These are phyloP conservation scores for Gortyna flavago DNA, from an alignment of 2,888 invertebrate species.

Conservation along the genomic window DNA sequence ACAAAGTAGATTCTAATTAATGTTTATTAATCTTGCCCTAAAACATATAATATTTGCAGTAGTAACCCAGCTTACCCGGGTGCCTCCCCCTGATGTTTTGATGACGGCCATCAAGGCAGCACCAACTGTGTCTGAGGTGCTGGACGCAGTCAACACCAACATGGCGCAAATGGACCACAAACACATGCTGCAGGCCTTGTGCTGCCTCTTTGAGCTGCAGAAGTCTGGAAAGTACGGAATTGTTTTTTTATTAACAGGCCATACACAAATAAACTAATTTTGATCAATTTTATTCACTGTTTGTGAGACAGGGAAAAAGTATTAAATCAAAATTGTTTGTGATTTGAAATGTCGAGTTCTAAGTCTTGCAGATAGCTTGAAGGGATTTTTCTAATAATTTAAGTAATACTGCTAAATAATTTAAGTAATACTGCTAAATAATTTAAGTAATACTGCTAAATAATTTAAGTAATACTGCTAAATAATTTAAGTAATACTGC, in stretches of 20 bases:
- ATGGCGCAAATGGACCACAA: conserved; percentile 85
- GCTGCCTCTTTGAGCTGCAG: conserved; percentile 89
- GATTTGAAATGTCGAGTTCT: background rate
- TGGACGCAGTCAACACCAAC: conserved; percentile 85
- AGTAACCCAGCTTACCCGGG: conserved; percentile 72
- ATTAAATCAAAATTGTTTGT: background rate
- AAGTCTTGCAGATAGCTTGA: background rate
- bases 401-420: background rate
- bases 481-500: too few species aligned
- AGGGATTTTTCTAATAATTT: background rate
- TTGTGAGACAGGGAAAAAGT: background rate
- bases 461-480: too few species aligned
- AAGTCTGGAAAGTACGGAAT: conserved; percentile 85
- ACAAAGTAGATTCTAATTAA: background rate
- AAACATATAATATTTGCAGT: conserved; percentile 37
- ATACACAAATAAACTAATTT: background rate
- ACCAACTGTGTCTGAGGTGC: conserved; percentile 80
- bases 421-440: too few species aligned
- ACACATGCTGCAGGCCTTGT: conserved; percentile 90
- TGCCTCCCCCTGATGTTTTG: conserved; percentile 82
- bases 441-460: too few species aligned
- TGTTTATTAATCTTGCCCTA: background rate
- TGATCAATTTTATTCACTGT: background rate
- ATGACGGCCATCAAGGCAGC: conserved; percentile 85
- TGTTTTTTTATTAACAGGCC: background rate